A percentile compares a stretch with the other conserved stretches of the same genome.
phyloP scores from a whole-genome alignment of 2,113 vertebrate genomes.

The Cercopithecus mona region DNA sequence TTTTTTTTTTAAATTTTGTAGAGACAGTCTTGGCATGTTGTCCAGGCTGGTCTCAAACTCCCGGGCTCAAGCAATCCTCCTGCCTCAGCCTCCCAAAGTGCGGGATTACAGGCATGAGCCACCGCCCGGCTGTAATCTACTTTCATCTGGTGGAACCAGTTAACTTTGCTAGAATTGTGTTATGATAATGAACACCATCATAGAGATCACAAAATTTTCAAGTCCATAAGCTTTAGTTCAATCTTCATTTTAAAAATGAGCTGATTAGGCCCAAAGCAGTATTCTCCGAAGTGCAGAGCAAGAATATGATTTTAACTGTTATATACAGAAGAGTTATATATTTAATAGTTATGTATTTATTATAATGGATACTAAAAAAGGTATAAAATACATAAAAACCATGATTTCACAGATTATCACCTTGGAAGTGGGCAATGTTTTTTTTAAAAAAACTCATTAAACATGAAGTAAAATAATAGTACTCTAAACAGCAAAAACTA shows the following conservation, averaged over 20 bases:
- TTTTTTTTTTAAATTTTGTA: no score
- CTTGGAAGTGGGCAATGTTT: background rate
- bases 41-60: no score
- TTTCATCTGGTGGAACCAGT: constrained; percentile 4
- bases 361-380: constrained; percentile 34
- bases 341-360: background rate
- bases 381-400: constrained; percentile 5
- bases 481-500: constrained; percentile 16
- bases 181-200: background rate
- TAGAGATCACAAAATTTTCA: constrained; percentile 33
- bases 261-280: background rate
- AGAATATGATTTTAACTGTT: constrained; percentile 22
- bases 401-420: background rate
- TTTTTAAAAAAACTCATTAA: no score
- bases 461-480: background rate
- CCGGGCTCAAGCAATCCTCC: no score
- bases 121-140: background rate
- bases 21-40: no score
- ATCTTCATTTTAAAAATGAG: background rate
- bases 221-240: background rate
- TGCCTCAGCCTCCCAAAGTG: no score
- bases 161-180: constrained; percentile 13
- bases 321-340: background rate
- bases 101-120: no score
- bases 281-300: constrained; percentile 19